Conservation (phyloP, 2,797 vertebrate species). For the Myotis pilosus region DNA sequence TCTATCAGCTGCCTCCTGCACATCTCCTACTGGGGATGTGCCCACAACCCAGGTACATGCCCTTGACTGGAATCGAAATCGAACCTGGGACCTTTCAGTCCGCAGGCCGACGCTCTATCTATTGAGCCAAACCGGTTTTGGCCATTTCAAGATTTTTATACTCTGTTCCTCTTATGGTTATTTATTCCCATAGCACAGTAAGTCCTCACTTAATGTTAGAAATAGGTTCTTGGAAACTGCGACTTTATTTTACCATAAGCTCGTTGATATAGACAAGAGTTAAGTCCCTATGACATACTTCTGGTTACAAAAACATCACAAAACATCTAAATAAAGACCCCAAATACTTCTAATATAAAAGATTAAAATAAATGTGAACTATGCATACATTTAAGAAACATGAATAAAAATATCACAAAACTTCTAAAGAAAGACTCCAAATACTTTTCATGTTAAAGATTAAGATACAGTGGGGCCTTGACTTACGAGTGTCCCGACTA, state of each 20-base stretch:
- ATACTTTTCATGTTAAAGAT: background rate
- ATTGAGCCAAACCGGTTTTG: too few species aligned
- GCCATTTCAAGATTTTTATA: background rate
- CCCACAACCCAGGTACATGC: too few species aligned
- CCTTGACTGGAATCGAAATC: too few species aligned
- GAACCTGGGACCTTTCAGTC: too few species aligned
- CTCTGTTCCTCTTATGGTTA: background rate
- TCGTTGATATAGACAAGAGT: background rate
- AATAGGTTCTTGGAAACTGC: background rate
- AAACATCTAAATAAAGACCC: background rate
- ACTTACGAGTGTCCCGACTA: too few species aligned
- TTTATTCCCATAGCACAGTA: background rate
- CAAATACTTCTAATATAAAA: background rate
- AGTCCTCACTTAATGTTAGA: background rate
- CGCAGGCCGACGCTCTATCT: too few species aligned
- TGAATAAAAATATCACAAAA: background rate
- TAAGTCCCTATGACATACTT: background rate
- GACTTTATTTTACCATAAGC: background rate
- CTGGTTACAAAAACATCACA: background rate
- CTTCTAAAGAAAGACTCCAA: background rate
- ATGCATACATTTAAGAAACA: background rate
- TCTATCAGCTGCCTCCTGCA: too few species aligned
- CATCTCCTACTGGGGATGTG: too few species aligned
- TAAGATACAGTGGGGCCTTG: background rate
- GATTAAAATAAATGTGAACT: background rate